Base-by-base conservation (phyloP, 2,113 vertebrate species). In the Aix galericulata region DNA sequence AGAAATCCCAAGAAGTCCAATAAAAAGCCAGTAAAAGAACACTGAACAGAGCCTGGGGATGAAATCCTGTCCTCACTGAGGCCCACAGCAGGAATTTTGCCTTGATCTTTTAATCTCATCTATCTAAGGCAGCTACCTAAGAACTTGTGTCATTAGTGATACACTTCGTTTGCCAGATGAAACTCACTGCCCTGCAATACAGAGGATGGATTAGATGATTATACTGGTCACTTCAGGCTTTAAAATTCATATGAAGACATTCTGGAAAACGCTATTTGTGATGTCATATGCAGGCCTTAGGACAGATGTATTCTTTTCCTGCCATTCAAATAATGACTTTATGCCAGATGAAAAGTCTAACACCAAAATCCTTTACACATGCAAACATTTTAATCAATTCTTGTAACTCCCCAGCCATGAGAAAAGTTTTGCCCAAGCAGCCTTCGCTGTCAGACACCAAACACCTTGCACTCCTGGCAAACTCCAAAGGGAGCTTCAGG, bases 91-190 rank as follows among this genome's bases (percentile, higher is more conserved):
- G 76, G 17, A 62, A 44, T 50, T 62, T 83, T 60, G 32, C 5
- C 26, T 21, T 4, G 4, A 84, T 46, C 25, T 67, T 92, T 68
- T 46, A 55, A 84, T 32, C n/a, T 89, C 1, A 0, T 40, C 18
- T 42, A 42, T 42, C 15, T 44, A 44, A 44, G 42, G 42, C 42
- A 44, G 42, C 42, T 32, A 34, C 11, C 12, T 36, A 64, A 77
- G 83, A 46, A 4, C 13, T 40, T 38, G 36, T 0, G 31, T 16
- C 27, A 40, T 34, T n/a, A 36, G 0, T 1, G 1, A 77, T 10
- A 55, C 13, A 16, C 29, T 34, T 34, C 7, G 4, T 17, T 72
- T 89, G 87, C 3, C 11, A 34, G 32, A 38, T 36, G 40, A 86
- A 88, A 81, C 29, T 68, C 25, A 20, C 40, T 79, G 31, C 82